Conservation (phyloP, 1,140 invertebrate species). For the Agrilus planipennis region DNA sequence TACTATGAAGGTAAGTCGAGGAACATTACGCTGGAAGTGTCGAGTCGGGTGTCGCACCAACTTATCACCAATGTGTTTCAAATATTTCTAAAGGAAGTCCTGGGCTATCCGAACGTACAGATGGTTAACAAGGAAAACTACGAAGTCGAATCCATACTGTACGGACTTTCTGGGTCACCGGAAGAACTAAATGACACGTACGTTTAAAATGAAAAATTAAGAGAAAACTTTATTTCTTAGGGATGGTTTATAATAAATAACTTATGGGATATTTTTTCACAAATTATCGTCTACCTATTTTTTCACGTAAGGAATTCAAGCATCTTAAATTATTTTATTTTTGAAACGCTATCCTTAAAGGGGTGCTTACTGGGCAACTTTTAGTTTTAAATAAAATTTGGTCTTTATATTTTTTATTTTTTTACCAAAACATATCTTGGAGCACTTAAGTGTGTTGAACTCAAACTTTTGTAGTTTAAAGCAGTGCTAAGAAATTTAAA, state of each 20-base stretch:
- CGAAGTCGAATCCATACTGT: constrained; percentile 23
- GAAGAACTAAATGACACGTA: constrained; percentile 15
- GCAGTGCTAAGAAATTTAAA: too few relatives aligned
- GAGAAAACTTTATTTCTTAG: too few relatives aligned
- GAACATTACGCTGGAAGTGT: constrained; percentile 40
- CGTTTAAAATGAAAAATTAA: constrained; percentile 8
- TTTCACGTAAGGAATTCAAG: too few relatives aligned
- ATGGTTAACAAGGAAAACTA: constrained; percentile 38
- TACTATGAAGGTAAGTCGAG: constrained; percentile 8
- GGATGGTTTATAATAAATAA: neutral
- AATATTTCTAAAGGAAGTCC: constrained; percentile 49
- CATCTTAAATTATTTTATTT: too few relatives aligned
- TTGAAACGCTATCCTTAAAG: too few relatives aligned
- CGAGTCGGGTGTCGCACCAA: constrained; percentile 45
- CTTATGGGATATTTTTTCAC: neutral
- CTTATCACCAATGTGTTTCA: constrained; percentile 48
- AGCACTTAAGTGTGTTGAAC: too few relatives aligned
- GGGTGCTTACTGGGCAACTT: too few relatives aligned
- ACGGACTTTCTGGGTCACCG: constrained; percentile 14
- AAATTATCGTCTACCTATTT: neutral
- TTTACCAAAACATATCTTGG: too few relatives aligned
- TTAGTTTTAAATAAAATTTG: too few relatives aligned
- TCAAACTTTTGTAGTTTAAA: too few relatives aligned
- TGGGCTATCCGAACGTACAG: constrained; percentile 47
- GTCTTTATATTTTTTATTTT: too few relatives aligned